A percentile compares a stretch with the other conserved stretches of the same genome.
Conservation (phyloP, 1,140 invertebrate genomes). For the Cepaea nemoralis region DNA sequence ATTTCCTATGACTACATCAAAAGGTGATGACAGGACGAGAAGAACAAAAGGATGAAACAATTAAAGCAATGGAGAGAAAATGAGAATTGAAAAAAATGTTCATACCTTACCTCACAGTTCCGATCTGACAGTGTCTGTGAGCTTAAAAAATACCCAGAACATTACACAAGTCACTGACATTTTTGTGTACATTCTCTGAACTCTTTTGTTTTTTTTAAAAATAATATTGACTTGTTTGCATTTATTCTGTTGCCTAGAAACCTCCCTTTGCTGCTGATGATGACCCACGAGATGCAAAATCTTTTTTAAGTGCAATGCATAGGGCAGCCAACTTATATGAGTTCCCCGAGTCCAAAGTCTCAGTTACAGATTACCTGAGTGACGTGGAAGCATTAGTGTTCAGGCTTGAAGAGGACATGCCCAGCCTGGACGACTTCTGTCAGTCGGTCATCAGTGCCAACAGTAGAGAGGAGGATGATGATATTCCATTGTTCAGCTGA, state of each 20-base stretch:
- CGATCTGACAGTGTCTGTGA: too few species aligned
- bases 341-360: not conserved
- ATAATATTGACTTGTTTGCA: not conserved
- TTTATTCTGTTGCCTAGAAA: slow-evolving; percentile 2
- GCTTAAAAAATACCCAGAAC: too few species aligned
- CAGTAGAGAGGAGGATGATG: slow-evolving; percentile 38
- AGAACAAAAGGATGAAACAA: too few species aligned
- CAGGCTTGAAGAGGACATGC: slow-evolving; percentile 37
- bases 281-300: slow-evolving; percentile 34
- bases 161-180: too few species aligned
- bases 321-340: slow-evolving; percentile 32
- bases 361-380: slow-evolving; percentile 32
- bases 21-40: too few species aligned
- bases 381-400: slow-evolving; percentile 31
- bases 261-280: slow-evolving; percentile 38
- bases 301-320: slow-evolving; percentile 22
- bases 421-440: slow-evolving; percentile 38
- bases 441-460: slow-evolving; percentile 33
- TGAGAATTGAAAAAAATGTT: too few species aligned
- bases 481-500: slow-evolving; percentile 13
- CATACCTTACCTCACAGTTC: too few species aligned
- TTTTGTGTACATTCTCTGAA: not conserved
- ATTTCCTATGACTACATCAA: too few species aligned
- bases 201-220: not conserved
- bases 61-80: too few species aligned